phyloP scores from a whole-genome alignment of 1,140 invertebrate genomes.

The Leptestheria dahalacensis region DNA sequence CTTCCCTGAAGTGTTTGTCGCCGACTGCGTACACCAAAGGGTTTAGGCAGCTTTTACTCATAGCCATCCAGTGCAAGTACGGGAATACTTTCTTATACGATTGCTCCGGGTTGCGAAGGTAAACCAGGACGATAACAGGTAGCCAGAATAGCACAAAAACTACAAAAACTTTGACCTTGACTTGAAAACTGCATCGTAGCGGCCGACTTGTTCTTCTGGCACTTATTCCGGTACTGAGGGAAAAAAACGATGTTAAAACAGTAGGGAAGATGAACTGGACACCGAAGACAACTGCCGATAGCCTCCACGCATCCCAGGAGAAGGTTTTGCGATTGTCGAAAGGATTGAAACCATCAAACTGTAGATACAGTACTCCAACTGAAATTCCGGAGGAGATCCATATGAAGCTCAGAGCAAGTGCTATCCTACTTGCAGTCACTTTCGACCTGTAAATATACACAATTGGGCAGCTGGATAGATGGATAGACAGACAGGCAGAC shows the following conservation, averaged over 20 bases:
- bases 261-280: too few species aligned
- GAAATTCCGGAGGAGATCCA: neutral
- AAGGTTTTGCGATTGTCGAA: neutral
- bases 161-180: too few species aligned
- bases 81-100: neutral
- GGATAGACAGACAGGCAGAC: too few species aligned
- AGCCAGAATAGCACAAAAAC: too few species aligned
- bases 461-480: too few species aligned
- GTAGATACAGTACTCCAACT: neutral
- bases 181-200: too few species aligned
- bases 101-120: too few species aligned
- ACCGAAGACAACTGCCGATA: too few species aligned
- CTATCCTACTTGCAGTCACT: neutral
- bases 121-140: too few species aligned
- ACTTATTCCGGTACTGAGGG: too few species aligned
- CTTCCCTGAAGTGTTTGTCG: constrained; percentile 51
- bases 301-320: constrained; percentile 23
- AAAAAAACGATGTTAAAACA: too few species aligned
- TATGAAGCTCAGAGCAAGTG: neutral
- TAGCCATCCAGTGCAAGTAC: constrained; percentile 43
- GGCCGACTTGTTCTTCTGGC: too few species aligned
- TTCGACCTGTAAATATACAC: neutral
- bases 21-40: constrained; percentile 47
- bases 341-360: neutral
- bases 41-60: constrained; percentile 49